Base-by-base conservation (phyloP, 2,888 invertebrate species). In the Hemithea aestivaria region DNA sequence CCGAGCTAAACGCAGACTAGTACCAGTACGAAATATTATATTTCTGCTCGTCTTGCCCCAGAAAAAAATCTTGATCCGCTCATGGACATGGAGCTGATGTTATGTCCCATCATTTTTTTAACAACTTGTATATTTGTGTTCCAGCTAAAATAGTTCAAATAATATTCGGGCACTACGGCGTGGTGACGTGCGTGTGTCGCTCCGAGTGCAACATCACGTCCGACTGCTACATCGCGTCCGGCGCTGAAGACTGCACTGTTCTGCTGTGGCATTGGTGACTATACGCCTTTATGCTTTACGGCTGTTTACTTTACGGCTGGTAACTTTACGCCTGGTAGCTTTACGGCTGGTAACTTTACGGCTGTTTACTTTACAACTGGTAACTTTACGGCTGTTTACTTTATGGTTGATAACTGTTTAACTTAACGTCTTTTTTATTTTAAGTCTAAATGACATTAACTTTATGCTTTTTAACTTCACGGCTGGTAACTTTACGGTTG, bases 201-300 rank as follows among this genome's bases (percentile, higher is more conserved):
- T 98, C 98, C 1, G 99, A 99, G 81, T 98, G 98, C 83, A 98
- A 98, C 84, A 96, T 99, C 53, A 97, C 97, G n/a, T 96, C 97
- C 1, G 99, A 99, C 87, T 99, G 99, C 80, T 99, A 99, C 87
- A 94, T 99, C 55, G 98, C 98, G 1, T 98, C 98, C 0, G 99
- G 99, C 10, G 97, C 97, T 11, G 96, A 97, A 29, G 99, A 99
- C 85, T 99, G 99, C 80, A 99, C 99, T 0, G 97, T 99, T 10
- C 89, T 99, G 39, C 87, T 99, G 34, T 99, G 99, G 99, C 98
- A 99, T 69, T 99, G 99, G 97, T 99, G 93, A 62, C 58, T 39
- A 27, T 11, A 26, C n/a, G n/a, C 7, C 9, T 16, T 16, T 16
- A 16, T 23, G n/a, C n/a, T 23, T 23, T 7, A 23, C 7, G 4